Conservation (phyloP, 2,888 invertebrate species). For the Mimachlamys varia region DNA sequence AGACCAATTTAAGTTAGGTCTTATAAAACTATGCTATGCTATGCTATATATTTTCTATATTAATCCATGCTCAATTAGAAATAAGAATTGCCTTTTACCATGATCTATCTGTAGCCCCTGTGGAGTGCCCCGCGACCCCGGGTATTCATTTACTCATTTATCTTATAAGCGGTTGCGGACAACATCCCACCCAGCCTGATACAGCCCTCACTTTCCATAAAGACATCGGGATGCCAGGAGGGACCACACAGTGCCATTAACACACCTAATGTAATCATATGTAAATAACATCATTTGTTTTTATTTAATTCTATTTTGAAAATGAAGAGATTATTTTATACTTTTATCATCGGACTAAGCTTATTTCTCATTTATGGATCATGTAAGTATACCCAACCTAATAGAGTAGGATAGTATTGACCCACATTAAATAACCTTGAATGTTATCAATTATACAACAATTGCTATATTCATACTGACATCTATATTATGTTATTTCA, state of each 20-base stretch:
- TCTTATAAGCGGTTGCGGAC: neutral
- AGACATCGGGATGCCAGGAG: neutral
- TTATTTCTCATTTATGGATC: neutral
- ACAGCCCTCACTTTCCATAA: neutral
- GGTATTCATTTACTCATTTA: neutral
- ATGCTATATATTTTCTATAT: too few relatives aligned
- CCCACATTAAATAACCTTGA: too few relatives aligned
- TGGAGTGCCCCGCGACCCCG: neutral
- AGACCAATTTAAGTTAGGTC: too few relatives aligned
- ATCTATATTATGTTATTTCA: too few relatives aligned
- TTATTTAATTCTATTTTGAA: neutral
- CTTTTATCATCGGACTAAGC: neutral
- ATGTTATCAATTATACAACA: too few relatives aligned
- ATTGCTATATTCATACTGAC: too few relatives aligned
- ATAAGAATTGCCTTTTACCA: too few relatives aligned
- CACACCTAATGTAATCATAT: neutral
- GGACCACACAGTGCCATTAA: neutral
- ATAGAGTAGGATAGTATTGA: too few relatives aligned
- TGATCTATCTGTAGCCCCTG: neutral
- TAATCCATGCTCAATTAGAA: too few relatives aligned
- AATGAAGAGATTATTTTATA: slow-evolving; percentile 3
- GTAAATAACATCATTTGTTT: neutral
- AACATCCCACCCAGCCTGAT: neutral
- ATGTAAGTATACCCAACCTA: neutral
- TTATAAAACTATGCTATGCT: too few relatives aligned